phyloP scores from a whole-genome alignment of 2,797 vertebrate species.

The Ambastaia sidthimunki region DNA sequence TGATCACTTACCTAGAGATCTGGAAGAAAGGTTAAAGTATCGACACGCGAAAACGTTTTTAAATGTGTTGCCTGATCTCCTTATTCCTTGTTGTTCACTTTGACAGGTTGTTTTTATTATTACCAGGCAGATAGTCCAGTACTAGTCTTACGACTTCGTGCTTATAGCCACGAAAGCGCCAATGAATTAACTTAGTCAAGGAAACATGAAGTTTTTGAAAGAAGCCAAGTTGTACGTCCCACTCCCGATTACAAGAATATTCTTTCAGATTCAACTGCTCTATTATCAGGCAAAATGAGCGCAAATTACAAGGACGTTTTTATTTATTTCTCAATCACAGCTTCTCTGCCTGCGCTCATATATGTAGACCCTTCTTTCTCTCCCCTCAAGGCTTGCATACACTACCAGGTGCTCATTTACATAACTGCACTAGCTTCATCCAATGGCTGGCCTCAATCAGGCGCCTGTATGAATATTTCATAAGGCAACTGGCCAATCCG shows the following conservation, averaged over 20 bases:
- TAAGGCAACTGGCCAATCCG: slow-evolving; percentile 69
- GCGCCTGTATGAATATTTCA: slow-evolving; percentile 73
- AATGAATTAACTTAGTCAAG: not conserved
- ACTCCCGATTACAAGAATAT: not conserved
- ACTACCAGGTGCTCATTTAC: slow-evolving; percentile 85
- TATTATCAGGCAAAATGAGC: not conserved
- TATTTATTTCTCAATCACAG: slow-evolving; percentile 41
- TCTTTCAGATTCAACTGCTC: no score
- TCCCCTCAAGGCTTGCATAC: slow-evolving; percentile 66
- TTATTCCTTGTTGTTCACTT: slow-evolving; percentile 26
- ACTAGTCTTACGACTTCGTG: not conserved
- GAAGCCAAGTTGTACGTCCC: slow-evolving; percentile 4
- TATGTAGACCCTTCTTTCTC: slow-evolving; percentile 5
- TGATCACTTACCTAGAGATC: slow-evolving; percentile 71
- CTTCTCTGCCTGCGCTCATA: slow-evolving; percentile 59
- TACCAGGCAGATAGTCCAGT: not conserved
- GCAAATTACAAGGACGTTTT: slow-evolving; percentile 1
- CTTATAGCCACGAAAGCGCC: not conserved
- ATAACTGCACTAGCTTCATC: slow-evolving; percentile 77
- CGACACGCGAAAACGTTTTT: slow-evolving; percentile 33
- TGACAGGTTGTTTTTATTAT: slow-evolving; percentile 16
- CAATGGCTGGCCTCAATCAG: slow-evolving; percentile 74
- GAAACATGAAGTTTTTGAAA: not conserved
- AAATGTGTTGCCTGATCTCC: not conserved
- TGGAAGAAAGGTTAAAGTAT: slow-evolving; percentile 51